phyloP scores from a whole-genome alignment of 1,140 invertebrate genomes.

The Drosophila jambulina region DNA sequence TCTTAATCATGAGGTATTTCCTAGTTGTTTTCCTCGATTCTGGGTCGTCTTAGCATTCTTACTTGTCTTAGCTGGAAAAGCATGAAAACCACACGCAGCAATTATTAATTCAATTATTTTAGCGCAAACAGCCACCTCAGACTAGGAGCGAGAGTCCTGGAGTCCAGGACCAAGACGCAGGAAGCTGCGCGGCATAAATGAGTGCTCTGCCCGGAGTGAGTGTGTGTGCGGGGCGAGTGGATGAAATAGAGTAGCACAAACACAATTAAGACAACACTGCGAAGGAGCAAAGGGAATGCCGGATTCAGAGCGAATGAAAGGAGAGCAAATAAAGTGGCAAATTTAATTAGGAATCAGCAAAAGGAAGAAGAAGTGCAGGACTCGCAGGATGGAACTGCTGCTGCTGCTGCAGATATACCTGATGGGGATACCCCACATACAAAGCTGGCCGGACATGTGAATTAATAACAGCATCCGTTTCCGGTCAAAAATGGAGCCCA shows the following conservation, averaged over 20 bases:
- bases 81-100: slow-evolving; percentile 85
- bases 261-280: slow-evolving; percentile 71
- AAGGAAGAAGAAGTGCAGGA: slow-evolving; percentile 30
- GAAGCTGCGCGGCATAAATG: slow-evolving; percentile 70
- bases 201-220: no score
- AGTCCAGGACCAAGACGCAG: slow-evolving; percentile 47
- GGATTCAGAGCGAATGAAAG: slow-evolving; percentile 12
- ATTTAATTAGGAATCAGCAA: slow-evolving; percentile 72
- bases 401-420: slow-evolving; percentile 40
- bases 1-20: no score
- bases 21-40: slow-evolving; percentile 9
- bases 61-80: slow-evolving; percentile 82
- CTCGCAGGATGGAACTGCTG: slow-evolving; percentile 3
- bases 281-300: slow-evolving; percentile 23
- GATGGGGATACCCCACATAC: slow-evolving; percentile 23
- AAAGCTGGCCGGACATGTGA: slow-evolving; percentile 62
- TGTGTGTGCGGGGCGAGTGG: slow-evolving; percentile 41
- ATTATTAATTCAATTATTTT: slow-evolving; percentile 85
- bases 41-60: slow-evolving; percentile 27
- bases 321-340: slow-evolving; percentile 77
- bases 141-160: slow-evolving; percentile 41
- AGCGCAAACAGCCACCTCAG: slow-evolving; percentile 81
- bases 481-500: slow-evolving; percentile 62
- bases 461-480: slow-evolving; percentile 81
- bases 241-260: slow-evolving; percentile 82